These are phyloP conservation scores for Uropsilus gracilis DNA, from an alignment of 2,113 vertebrate species.

Conservation along the genomic window DNA sequence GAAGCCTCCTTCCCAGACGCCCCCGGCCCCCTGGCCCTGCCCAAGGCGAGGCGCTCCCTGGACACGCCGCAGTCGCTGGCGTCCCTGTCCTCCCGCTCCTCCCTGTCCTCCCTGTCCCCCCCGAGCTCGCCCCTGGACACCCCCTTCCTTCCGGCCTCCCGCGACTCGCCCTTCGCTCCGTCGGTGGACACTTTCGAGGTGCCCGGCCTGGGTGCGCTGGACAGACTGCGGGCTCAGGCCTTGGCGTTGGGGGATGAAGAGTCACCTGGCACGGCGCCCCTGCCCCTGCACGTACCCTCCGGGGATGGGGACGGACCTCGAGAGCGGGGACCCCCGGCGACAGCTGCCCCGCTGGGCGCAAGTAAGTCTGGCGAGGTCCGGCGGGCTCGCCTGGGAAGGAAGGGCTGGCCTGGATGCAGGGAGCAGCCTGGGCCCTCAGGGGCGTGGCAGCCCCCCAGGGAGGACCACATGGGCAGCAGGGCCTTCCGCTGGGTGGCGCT, in stretches of 20 bases:
- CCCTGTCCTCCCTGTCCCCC: constrained; percentile 95
- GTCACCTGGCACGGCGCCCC: constrained; percentile 70
- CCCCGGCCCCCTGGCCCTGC: constrained; percentile 83
- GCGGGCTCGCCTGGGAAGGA: neutral
- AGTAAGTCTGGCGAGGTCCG: constrained; percentile 81
- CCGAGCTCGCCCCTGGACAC: constrained; percentile 98
- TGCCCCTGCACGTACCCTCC: constrained; percentile 74
- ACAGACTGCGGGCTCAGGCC: constrained; percentile 89
- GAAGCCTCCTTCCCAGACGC: constrained; percentile 84
- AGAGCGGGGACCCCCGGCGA: constrained; percentile 86
- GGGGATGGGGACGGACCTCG: constrained; percentile 89
- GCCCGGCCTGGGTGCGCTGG: constrained; percentile 89
- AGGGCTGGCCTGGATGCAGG: neutral
- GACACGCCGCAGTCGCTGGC: constrained; percentile 96
- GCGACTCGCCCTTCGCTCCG: constrained; percentile 93
- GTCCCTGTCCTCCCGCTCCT: constrained; percentile 96
- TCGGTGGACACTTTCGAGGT: constrained; percentile 95
- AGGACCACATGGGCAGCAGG: neutral
- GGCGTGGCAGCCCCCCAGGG: too few species aligned
- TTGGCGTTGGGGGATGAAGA: constrained; percentile 85
- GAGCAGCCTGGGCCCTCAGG: neutral
- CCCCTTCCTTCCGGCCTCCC: constrained; percentile 91
- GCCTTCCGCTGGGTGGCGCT: neutral
- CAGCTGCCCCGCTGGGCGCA: constrained; percentile 84
- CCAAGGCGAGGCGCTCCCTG: constrained; percentile 91